phyloP scores from a whole-genome alignment of 2,888 invertebrate species.

The Brenthis hecate region DNA sequence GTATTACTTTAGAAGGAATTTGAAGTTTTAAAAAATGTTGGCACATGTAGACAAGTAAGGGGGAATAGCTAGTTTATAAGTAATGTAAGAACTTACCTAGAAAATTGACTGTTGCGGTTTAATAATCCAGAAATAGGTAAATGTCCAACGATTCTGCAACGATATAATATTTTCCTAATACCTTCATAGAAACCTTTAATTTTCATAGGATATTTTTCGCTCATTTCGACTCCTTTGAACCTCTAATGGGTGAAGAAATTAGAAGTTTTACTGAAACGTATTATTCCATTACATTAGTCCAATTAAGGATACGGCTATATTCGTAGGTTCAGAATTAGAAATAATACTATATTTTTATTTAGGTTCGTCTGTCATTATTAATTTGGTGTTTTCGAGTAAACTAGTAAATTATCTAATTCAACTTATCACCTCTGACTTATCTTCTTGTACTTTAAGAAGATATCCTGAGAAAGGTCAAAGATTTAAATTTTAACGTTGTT shows the following conservation, averaged over 20 bases:
- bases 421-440: no score
- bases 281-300: slow-evolving; percentile 4
- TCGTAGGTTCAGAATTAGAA: no score
- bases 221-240: slow-evolving; percentile 18
- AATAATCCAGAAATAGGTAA: slow-evolving; percentile 38
- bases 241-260: slow-evolving; percentile 4
- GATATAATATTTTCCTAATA: slow-evolving; percentile 27
- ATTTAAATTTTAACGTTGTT: no score
- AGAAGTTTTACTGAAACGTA: neutral
- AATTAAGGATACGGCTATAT: neutral
- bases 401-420: no score
- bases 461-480: no score
- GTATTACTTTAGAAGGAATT: neutral
- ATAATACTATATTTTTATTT: no score
- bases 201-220: slow-evolving; percentile 10
- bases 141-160: slow-evolving; percentile 29
- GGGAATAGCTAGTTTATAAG: no score
- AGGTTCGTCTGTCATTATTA: no score
- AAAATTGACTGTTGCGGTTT: slow-evolving; percentile 20
- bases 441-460: no score
- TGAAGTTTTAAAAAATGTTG: neutral
- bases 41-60: neutral
- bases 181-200: slow-evolving; percentile 35
- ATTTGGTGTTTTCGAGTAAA: no score
- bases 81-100: slow-evolving; percentile 29